A percentile compares a stretch with the other conserved stretches of the same genome.
These are phyloP conservation scores for Atlantisia rogersi DNA, from an alignment of 2,113 vertebrate species.

Conservation along the genomic window DNA sequence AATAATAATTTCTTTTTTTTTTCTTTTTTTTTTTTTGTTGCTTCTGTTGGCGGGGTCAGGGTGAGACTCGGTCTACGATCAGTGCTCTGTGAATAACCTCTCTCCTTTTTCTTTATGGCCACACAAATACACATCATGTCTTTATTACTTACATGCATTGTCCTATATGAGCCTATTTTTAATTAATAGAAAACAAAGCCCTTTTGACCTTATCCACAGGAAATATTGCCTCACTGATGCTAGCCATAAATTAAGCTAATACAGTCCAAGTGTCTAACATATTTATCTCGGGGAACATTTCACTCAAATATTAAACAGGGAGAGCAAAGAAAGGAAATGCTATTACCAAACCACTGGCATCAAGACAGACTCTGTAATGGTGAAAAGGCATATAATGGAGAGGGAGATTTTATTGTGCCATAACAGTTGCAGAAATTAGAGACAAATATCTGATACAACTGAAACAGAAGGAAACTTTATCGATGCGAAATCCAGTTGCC, in stretches of 20 bases:
- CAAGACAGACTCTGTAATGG: background rate
- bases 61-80: background rate
- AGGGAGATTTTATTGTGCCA: background rate
- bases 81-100: background rate
- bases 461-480: background rate
- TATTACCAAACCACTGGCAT: background rate
- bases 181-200: slow-evolving; percentile 52
- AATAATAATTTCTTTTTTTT: background rate
- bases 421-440: background rate
- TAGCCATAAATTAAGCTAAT: slow-evolving; percentile 38
- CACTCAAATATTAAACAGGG: slow-evolving; percentile 20
- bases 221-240: slow-evolving; percentile 15
- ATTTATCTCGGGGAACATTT: slow-evolving; percentile 21
- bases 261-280: background rate
- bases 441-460: background rate
- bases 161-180: background rate
- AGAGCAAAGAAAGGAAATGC: background rate
- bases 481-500: background rate
- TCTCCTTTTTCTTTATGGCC: background rate
- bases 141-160: slow-evolving; percentile 9
- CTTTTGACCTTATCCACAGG: slow-evolving; percentile 16
- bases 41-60: background rate
- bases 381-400: background rate
- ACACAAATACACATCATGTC: background rate
- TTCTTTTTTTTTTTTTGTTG: background rate